Conservation (phyloP, 2,797 vertebrate species). For the Perodicticus potto region DNA sequence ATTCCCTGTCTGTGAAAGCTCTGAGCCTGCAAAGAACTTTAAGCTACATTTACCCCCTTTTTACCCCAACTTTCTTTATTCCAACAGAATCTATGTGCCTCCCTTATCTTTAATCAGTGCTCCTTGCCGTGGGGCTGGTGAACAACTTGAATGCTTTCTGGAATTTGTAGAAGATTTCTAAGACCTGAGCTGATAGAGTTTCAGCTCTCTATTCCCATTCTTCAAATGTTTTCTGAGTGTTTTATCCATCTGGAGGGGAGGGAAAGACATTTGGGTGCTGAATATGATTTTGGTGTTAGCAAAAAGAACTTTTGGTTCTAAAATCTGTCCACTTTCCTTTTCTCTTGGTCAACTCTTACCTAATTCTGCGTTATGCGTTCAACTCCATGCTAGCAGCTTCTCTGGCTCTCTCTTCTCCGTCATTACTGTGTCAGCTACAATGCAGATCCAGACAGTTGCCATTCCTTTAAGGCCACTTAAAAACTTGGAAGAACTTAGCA, state of each 20-base stretch:
- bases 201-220: constrained; percentile 41
- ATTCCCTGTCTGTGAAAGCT: not conserved
- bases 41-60: not conserved
- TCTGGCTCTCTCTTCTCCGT: not conserved
- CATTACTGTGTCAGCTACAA: not conserved
- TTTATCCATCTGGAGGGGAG: not conserved
- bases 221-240: constrained; percentile 26
- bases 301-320: constrained; percentile 37
- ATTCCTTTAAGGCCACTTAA: not conserved
- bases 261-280: not conserved
- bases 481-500: constrained; percentile 27
- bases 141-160: not conserved
- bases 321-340: constrained; percentile 16
- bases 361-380: not conserved
- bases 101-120: not conserved
- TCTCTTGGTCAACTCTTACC: not conserved
- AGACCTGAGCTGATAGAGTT: not conserved
- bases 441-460: not conserved
- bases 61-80: constrained; percentile 6
- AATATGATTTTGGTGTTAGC: constrained; percentile 44
- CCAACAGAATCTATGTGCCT: not conserved
- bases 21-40: not conserved
- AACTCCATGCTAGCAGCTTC: constrained; percentile 1
- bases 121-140: not conserved
- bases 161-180: constrained; percentile 32